Conservation (phyloP, 1,140 invertebrate genomes). For the Hycleus phaleratus region DNA sequence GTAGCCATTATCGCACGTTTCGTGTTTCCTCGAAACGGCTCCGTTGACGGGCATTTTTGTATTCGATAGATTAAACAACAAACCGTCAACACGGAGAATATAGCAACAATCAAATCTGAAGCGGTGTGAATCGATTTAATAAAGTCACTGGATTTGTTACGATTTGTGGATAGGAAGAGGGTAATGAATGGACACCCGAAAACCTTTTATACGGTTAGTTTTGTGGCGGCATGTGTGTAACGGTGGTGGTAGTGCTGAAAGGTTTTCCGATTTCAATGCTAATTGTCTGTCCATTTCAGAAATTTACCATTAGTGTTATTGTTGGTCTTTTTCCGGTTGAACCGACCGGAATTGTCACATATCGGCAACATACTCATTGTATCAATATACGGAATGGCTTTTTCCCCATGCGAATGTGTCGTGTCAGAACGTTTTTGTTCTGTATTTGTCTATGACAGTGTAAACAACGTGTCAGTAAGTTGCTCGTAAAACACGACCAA, state of each 20-base stretch:
- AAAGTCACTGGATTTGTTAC: too few relatives aligned
- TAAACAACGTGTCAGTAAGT: constrained; percentile 25
- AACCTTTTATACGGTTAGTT: too few relatives aligned
- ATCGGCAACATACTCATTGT: constrained; percentile 2
- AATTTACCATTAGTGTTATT: constrained; percentile 10
- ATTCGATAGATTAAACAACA: too few relatives aligned
- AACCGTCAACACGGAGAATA: too few relatives aligned
- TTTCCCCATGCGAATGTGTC: background rate
- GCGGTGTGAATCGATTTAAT: too few relatives aligned
- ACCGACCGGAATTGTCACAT: constrained; percentile 7
- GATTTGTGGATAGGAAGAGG: too few relatives aligned
- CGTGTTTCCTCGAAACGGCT: too few relatives aligned
- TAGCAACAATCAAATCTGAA: too few relatives aligned
- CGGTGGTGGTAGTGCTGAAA: background rate
- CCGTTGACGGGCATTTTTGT: too few relatives aligned
- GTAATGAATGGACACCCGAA: too few relatives aligned
- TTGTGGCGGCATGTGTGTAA: too few relatives aligned
- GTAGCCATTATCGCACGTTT: too few relatives aligned
- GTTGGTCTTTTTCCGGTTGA: background rate
- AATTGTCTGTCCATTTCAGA: constrained; percentile 9
- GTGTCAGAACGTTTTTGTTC: constrained; percentile 11
- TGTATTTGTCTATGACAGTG: constrained; percentile 19
- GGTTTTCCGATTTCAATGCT: constrained; percentile 11
- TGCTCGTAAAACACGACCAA: constrained; percentile 20
- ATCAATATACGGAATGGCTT: constrained; percentile 5